Evolutionary conservation across 2,797 vertebrate species (phyloP).

Genomic region (Nannoperca obscura): DNA sequence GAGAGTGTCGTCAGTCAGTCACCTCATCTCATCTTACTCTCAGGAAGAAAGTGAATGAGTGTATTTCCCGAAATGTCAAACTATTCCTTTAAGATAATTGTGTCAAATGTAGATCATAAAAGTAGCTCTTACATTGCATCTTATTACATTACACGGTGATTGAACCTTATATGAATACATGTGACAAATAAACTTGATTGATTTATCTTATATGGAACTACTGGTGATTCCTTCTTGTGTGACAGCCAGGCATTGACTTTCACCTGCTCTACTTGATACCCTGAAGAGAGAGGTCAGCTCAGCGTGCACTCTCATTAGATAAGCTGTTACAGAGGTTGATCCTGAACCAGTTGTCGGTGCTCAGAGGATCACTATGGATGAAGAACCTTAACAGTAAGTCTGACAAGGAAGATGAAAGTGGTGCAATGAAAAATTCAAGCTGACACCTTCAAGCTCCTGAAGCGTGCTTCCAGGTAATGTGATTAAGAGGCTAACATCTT

Average conservation of each 20-base stretch:
- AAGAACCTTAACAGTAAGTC: constrained; percentile 57
- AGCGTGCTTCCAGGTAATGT: constrained; percentile 41
- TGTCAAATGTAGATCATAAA: neutral
- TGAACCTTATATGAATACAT: neutral
- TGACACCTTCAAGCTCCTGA: constrained; percentile 61
- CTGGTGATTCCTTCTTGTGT: neutral
- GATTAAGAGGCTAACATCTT: constrained; percentile 50
- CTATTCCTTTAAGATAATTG: too few species aligned
- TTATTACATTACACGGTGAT: too few species aligned
- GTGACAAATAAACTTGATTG: too few species aligned
- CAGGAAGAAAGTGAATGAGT: neutral
- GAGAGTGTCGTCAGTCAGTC: neutral
- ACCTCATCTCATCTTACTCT: too few species aligned
- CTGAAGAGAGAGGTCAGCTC: constrained; percentile 21
- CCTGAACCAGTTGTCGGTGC: constrained; percentile 28
- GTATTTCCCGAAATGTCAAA: neutral
- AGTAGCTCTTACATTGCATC: too few species aligned
- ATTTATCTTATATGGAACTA: too few species aligned
- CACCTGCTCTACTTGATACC: neutral
- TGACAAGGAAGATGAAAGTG: constrained; percentile 28
- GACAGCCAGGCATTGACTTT: constrained; percentile 8
- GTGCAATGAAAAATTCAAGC: constrained; percentile 55
- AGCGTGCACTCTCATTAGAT: constrained; percentile 11
- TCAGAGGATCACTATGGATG: constrained; percentile 52
- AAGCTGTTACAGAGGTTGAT: constrained; percentile 45